Conservation (phyloP, 2,888 invertebrate genomes). For the Gandaritis pyraliata region DNA sequence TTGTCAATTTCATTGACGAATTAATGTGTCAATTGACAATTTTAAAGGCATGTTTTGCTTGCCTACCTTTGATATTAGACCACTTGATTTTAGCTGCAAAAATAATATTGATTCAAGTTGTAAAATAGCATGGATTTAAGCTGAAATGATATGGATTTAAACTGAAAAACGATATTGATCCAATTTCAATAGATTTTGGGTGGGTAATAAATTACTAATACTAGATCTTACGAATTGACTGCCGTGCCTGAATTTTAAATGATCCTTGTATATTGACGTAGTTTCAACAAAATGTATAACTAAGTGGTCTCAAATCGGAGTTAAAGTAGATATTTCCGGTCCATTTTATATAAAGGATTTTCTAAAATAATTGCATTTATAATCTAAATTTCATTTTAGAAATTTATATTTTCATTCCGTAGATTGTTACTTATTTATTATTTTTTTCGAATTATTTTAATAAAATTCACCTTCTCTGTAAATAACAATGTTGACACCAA, state of each 20-base stretch:
- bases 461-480: constrained; percentile 17
- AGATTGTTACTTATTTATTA: constrained; percentile 11
- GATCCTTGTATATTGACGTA: no score
- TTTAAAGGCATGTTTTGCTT: neutral
- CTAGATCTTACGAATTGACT: no score
- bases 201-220: no score
- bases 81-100: neutral
- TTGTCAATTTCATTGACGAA: constrained; percentile 1
- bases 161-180: no score
- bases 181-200: no score
- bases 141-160: no score
- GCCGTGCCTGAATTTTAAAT: no score
- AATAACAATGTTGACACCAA: constrained; percentile 40
- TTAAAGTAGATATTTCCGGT: constrained; percentile 3
- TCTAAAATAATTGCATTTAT: constrained; percentile 37
- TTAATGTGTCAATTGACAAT: constrained; percentile 6
- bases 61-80: neutral
- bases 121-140: no score
- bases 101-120: neutral
- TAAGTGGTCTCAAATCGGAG: neutral
- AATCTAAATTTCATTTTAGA: constrained; percentile 23
- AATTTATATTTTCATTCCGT: constrained; percentile 37
- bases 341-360: constrained; percentile 10
- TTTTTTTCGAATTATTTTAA: neutral
- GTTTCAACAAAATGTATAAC: neutral